These are phyloP conservation scores for Drosophila lacertosa DNA, from an alignment of 1,140 invertebrate species.

Conservation along the genomic window DNA sequence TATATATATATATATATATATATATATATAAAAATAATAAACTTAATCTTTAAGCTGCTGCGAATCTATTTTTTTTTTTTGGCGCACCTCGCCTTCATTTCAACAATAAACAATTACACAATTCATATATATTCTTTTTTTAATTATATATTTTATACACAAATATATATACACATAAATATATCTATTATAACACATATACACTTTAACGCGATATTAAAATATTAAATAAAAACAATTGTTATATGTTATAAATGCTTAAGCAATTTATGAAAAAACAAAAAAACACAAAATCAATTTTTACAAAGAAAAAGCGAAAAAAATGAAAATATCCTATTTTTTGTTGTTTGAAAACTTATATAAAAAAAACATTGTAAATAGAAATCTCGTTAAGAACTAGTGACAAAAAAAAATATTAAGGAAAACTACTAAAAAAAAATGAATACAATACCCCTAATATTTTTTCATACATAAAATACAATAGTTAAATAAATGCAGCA, in stretches of 20 bases:
- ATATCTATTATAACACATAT: slow-evolving; percentile 47
- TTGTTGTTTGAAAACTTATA: slow-evolving; percentile 40
- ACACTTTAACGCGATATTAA: slow-evolving; percentile 51
- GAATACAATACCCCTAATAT: slow-evolving; percentile 41
- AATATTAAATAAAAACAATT: slow-evolving; percentile 37
- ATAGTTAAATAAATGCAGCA: slow-evolving; percentile 40
- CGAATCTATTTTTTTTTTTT: neutral
- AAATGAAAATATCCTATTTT: slow-evolving; percentile 28
- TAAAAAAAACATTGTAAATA: slow-evolving; percentile 59
- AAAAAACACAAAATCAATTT: slow-evolving; percentile 13
- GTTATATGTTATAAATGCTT: slow-evolving; percentile 44
- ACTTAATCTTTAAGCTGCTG: neutral
- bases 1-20: too few species aligned
- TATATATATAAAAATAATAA: too few species aligned
- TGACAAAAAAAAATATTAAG: slow-evolving; percentile 39
- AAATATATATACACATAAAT: slow-evolving; percentile 26
- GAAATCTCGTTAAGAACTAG: slow-evolving; percentile 79
- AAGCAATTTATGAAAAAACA: slow-evolving; percentile 38
- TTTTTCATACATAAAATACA: slow-evolving; percentile 53
- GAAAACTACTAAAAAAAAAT: slow-evolving; percentile 28
- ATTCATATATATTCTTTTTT: slow-evolving; percentile 3
- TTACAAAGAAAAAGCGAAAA: slow-evolving; percentile 22
- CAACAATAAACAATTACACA: too few species aligned
- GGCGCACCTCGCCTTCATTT: neutral
- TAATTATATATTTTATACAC: slow-evolving; percentile 22